Base-by-base conservation (phyloP, 1,140 invertebrate species). In the Eubasilissa regina region DNA sequence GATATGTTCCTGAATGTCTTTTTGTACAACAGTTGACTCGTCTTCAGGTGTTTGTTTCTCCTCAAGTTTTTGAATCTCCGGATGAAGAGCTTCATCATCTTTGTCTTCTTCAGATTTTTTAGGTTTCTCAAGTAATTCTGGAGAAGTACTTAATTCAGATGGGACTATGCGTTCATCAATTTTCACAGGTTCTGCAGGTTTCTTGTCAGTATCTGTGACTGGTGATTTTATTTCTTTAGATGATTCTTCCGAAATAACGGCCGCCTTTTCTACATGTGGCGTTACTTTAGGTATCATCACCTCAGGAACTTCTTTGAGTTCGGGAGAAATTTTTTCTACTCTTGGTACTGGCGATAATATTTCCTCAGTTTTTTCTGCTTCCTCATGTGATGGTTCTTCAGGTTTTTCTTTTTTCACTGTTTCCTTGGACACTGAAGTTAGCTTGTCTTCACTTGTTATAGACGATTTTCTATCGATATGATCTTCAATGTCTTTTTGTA, bases 161-260 rank as follows among this genome's bases (percentile, higher is more conserved):
- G n/a, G n/a, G n/a, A n/a, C n/a, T n/a, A n/a, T n/a, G n/a, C n/a
- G n/a, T n/a, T n/a, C n/a, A n/a, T n/a, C n/a, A n/a, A n/a, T n/a
- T n/a, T n/a, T n/a, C n/a, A n/a, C n/a, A n/a, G 19, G 53, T 55
- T 55, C 53, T 55, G 53, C n/a, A 55, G 53, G 19, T 15, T 55
- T n/a, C 19, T 55, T 17, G 1, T 55, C 53, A 55, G 53, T 55
- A 1, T 15, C 19, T 17, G n/a, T 4, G 8, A 55, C 3, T 15
- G 53, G 53, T 15, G 53, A 55, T 17, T 19, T 19, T 11, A 19
- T 19, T 3, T 19, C 56, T 35, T 7, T 62, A 21, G 58, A 13
- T 62, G 58, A 21, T 62, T 62, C 58, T 62, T 62, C 25, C 7
- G 11, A 62, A 13, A 62, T 35, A 55, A 15, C 64, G 13, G 35